Evolutionary conservation across 2,797 vertebrate species (phyloP).

Genomic region (Argentina silus): DNA sequence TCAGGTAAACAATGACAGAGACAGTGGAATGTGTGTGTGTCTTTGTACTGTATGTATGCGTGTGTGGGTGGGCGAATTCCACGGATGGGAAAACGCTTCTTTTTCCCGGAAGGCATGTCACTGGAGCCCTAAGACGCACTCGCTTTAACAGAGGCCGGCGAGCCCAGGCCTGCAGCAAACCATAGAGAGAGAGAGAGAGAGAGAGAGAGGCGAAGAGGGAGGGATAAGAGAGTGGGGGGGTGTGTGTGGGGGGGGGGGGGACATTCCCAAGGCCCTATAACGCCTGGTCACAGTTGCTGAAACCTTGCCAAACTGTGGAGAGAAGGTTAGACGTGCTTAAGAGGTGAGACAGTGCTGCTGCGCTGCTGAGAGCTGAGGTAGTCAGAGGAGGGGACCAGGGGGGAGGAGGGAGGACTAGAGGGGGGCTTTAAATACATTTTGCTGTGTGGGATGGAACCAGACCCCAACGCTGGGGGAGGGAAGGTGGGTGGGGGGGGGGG

Average conservation of each 20-base stretch:
- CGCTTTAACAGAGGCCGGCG: constrained; percentile 37
- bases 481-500: constrained; percentile 9
- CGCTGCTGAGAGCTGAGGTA: constrained; percentile 43
- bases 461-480: constrained; percentile 55
- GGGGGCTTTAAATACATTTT: constrained; percentile 81
- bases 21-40: not conserved
- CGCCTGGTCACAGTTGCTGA: constrained; percentile 19
- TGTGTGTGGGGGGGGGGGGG: not conserved
- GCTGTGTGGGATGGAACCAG: constrained; percentile 77
- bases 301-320: constrained; percentile 19
- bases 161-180: constrained; percentile 44
- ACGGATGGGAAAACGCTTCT: constrained; percentile 52
- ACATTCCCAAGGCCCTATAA: constrained; percentile 1
- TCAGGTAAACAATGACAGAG: not conserved
- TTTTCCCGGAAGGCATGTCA: constrained; percentile 56
- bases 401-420: constrained; percentile 12
- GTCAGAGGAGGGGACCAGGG: constrained; percentile 36
- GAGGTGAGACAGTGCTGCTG: constrained; percentile 20
- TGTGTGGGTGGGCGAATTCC: constrained; percentile 44
- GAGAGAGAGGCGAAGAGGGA: not conserved
- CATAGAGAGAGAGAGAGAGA: not conserved
- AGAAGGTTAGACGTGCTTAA: constrained; percentile 22
- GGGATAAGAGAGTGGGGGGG: not conserved
- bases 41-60: not conserved
- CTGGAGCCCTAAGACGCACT: constrained; percentile 42